Evolutionary conservation across 1,140 invertebrate genomes (phyloP), one percentile per base, ranked within the genome.

Genomic region (Drosophila albomicans): DNA sequence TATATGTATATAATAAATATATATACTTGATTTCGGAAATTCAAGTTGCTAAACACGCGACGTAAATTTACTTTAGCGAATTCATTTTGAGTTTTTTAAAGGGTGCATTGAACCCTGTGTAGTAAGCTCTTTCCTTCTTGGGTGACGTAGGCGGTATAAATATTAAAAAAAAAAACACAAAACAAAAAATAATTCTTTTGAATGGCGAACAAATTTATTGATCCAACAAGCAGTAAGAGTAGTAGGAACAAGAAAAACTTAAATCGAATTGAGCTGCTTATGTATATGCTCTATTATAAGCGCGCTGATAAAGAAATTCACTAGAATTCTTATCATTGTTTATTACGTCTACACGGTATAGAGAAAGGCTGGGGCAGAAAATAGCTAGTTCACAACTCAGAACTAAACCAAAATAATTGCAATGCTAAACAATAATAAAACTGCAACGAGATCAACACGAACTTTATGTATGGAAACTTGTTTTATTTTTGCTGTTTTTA

Each of bases 11-110:
- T 38, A 10, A 38, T 38, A 52, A 10, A 38, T 11, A 52, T 52
- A 52, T 43, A 11, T 49, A 56, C 25, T 35, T 52, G 11, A 51
- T 67, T 20, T 63, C 51, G 43, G 45, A 72, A 74, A 78, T 56
- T 64, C 78, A 81, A 74, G 63, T 75, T 71, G 57, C 78, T 75
- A 75, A 75, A 67, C 49, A 67, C 58, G 43, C 48, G 15, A 32
- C 45, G 11, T 5, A 54, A 61, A 61, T 32, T 61, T 30, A 41
- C 54, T 5, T 30, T 7, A 16, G 30, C 6, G 10, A 64, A 46
- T 63, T 41, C 1, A 46, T 49, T 61, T 74, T 48, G 38, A 3
- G 7, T 38, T 38, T 38, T 38, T 38, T 38, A 25, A 25, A 51
- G 28, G 46, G 71, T 69, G 32, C 71, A 74, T 46, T 35, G 71